A percentile compares a stretch with the other conserved stretches of the same genome.
Evolutionary conservation across 2,888 invertebrate genomes (phyloP).

Genomic region (Lasioglossum leucozonium): DNA sequence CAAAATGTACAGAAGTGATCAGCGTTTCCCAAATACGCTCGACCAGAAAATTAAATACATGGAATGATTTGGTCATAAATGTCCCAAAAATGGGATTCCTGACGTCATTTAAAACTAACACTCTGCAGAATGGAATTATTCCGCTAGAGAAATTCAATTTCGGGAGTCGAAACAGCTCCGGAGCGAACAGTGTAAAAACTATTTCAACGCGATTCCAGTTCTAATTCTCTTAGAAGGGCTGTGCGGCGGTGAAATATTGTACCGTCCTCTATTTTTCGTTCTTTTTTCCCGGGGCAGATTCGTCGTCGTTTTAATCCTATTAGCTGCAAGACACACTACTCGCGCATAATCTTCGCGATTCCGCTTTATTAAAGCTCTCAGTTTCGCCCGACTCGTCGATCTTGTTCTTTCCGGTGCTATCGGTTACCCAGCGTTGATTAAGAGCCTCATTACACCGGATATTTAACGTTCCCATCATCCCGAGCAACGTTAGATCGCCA

Average conservation of each 20-base stretch:
- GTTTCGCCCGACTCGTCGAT: background rate
- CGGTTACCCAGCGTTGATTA: constrained; percentile 32
- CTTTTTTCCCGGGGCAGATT: background rate
- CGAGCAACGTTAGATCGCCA: background rate
- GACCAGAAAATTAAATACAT: background rate
- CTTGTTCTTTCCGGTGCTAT: constrained; percentile 18
- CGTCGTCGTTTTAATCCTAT: background rate
- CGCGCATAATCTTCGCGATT: constrained; percentile 18
- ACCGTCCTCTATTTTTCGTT: background rate
- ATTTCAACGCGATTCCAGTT: background rate
- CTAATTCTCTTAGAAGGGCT: background rate
- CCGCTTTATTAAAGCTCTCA: background rate
- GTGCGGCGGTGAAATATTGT: background rate
- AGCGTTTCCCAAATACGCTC: background rate
- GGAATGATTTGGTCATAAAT: background rate
- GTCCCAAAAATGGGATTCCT: too few species aligned
- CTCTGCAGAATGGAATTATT: background rate
- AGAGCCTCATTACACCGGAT: constrained; percentile 22
- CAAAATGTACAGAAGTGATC: too few species aligned
- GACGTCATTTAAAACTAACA: too few species aligned
- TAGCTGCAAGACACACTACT: background rate
- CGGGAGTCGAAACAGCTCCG: background rate
- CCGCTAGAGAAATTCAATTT: background rate
- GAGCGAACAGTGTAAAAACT: background rate
- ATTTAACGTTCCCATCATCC: constrained; percentile 26